A percentile compares a stretch with the other conserved stretches of the same genome.
Conservation (phyloP, 2,888 invertebrate genomes). For the Oligia fasciuncula region DNA sequence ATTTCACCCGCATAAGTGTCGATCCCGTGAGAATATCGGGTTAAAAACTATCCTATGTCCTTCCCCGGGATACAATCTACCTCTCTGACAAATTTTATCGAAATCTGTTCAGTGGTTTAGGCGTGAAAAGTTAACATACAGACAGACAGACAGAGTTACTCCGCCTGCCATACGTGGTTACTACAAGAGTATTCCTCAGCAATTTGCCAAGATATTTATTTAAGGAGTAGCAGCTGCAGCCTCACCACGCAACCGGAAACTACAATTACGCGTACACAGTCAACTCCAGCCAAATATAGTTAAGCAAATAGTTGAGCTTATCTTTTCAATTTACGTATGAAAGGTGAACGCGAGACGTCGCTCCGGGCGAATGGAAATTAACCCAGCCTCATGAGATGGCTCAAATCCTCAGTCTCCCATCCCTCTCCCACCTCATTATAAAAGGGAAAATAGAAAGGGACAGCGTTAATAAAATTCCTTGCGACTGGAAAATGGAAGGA, state of each 20-base stretch:
- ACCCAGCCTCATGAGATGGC: constrained; percentile 83
- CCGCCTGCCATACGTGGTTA: constrained; percentile 3
- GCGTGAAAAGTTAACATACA: no score
- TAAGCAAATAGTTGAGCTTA: constrained; percentile 78
- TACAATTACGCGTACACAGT: constrained; percentile 59
- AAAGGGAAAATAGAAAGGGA: constrained; percentile 75
- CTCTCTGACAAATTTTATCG: no score
- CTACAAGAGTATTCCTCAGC: background rate
- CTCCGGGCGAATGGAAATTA: constrained; percentile 87
- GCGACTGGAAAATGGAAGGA: constrained; percentile 87
- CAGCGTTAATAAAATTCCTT: constrained; percentile 82
- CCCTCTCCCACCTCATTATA: constrained; percentile 72
- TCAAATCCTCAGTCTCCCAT: constrained; percentile 75
- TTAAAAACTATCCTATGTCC: no score
- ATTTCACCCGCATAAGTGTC: no score
- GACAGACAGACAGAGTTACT: no score
- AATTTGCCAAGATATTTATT: constrained; percentile 47
- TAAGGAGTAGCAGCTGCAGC: constrained; percentile 11
- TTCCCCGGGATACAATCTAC: no score
- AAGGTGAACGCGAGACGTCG: constrained; percentile 80
- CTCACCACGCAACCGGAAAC: constrained; percentile 9
- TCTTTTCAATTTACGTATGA: constrained; percentile 86
- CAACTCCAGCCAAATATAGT: constrained; percentile 61
- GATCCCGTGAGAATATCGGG: no score
- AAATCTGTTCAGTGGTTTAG: no score